Evolutionary conservation across 2,113 vertebrate species (phyloP), one percentile per base, ranked within the genome.

Genomic region (Uria lomvia): DNA sequence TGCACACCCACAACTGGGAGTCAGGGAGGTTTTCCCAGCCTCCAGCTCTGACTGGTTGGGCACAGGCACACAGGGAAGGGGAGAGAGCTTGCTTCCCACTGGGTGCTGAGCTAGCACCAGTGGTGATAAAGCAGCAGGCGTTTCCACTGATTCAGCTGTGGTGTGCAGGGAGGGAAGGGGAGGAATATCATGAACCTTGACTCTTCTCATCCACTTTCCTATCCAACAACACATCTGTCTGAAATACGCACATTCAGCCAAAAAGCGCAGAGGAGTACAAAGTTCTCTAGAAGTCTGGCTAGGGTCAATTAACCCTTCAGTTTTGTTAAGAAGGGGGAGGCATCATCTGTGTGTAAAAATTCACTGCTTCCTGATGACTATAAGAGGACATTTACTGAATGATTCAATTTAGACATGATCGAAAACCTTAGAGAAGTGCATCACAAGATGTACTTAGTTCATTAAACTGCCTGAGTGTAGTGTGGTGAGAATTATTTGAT

Each of bases 91-190:
- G 12, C 29, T 85, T 56, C 86, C 12, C 42, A 52, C 58, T 62
- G 40, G 9, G 6, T 70, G 58, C 43, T 68, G 82, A 92, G 75
- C 34, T 86, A 70, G 45, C 40, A 49, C 8, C 40, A 36, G 40
- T 0, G 0, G 15, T 74, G 36, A 62, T 59, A 74, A 89, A 70
- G 58, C 29, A 36, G 3, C 0, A 2, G 20, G 8, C 0, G 2
- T 75, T 50, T 90, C 42, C 66, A 65, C 49, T 85, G 65, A 56
- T 23, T 72, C 53, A 65, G 34, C 14, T 10, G 1, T 24, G 42
- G 29, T 40, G 34, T 56, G 40, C 21, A 43, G 5, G 6, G 17
- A n/a, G 26, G 16, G 30, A 60, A 90, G 55, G 24, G 67, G 15
- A 71, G 55, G 21, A 81, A 32, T 45, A 43, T 43, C 0, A 26